These are phyloP conservation scores for Ariopsis seemanni DNA, from an alignment of 2,113 vertebrate genomes.

Conservation along the genomic window DNA sequence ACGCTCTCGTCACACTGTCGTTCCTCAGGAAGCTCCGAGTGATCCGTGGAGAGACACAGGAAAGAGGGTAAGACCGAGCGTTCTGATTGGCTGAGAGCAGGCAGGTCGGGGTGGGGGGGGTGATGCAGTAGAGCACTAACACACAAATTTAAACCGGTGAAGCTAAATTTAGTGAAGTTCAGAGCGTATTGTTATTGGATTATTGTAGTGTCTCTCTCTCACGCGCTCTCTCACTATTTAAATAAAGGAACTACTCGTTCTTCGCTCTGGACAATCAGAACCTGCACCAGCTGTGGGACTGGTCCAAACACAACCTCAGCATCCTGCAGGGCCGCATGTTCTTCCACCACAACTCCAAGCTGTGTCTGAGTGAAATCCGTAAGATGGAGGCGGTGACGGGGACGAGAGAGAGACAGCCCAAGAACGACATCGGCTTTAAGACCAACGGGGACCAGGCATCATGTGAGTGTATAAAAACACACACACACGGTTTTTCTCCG, in stretches of 20 bases:
- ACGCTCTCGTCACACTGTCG: constrained; percentile 91
- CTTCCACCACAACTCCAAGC: constrained; percentile 95
- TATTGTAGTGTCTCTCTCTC: not conserved
- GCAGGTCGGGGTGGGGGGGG: not conserved
- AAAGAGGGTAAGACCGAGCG: constrained; percentile 78
- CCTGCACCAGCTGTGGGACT: constrained; percentile 95
- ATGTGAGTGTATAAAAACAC: constrained; percentile 74
- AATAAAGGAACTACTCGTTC: constrained; percentile 83
- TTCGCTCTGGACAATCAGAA: constrained; percentile 97
- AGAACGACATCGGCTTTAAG: constrained; percentile 87
- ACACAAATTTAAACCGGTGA: not conserved
- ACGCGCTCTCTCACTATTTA: not conserved
- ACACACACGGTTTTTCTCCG: not conserved
- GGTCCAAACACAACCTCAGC: constrained; percentile 94
- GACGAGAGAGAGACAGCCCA: constrained; percentile 84
- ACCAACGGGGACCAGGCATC: constrained; percentile 97
- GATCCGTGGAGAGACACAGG: constrained; percentile 85
- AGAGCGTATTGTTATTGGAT: not conserved
- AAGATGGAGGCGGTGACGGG: constrained; percentile 90
- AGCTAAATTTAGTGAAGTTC: not conserved
- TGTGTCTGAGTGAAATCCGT: constrained; percentile 90
- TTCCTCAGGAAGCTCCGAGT: constrained; percentile 89
- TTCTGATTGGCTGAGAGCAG: not conserved
- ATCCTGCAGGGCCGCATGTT: constrained; percentile 88
- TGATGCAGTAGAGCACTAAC: not conserved